These are phyloP conservation scores for Scaptodrosophila lebanonensis DNA, from an alignment of 1,140 invertebrate species.

Conservation along the genomic window DNA sequence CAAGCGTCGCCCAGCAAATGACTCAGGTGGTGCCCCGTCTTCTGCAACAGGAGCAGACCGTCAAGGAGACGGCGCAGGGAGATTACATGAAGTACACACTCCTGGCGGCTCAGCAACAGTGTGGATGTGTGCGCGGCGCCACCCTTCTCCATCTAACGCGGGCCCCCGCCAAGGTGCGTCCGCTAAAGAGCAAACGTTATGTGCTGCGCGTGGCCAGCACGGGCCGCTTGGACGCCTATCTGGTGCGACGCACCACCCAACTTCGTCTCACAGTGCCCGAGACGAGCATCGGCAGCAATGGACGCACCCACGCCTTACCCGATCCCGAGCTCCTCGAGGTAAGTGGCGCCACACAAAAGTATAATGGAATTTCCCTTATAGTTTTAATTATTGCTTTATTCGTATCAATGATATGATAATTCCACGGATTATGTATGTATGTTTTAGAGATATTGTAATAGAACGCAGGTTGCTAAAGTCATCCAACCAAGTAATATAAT, in stretches of 20 bases:
- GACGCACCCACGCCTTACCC: conserved; percentile 76
- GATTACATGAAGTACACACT: conserved; percentile 91
- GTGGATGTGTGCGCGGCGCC: conserved; percentile 85
- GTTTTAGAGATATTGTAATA: too few species aligned
- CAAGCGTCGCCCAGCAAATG: conserved; percentile 78
- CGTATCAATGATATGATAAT: background rate
- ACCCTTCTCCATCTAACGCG: conserved; percentile 85
- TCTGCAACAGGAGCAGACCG: conserved; percentile 87
- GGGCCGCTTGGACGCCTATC: conserved; percentile 84
- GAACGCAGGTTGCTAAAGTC: too few species aligned
- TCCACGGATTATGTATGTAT: too few species aligned
- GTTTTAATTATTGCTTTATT: background rate
- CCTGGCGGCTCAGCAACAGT: conserved; percentile 85
- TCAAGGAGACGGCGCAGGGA: conserved; percentile 84
- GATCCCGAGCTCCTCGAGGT: conserved; percentile 86
- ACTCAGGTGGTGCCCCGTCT: conserved; percentile 86
- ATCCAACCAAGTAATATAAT: too few species aligned
- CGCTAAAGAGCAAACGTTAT: conserved; percentile 79
- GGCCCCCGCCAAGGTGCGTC: conserved; percentile 76
- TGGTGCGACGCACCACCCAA: conserved; percentile 78
- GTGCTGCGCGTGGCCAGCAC: conserved; percentile 83
- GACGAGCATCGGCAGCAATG: background rate
- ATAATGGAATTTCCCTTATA: background rate
- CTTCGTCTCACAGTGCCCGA: conserved; percentile 37
- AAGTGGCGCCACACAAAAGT: too few species aligned